Evolutionary conservation across 2,888 invertebrate genomes (phyloP), one percentile per base, ranked within the genome.

Genomic region (Oscheius myriophilus): DNA sequence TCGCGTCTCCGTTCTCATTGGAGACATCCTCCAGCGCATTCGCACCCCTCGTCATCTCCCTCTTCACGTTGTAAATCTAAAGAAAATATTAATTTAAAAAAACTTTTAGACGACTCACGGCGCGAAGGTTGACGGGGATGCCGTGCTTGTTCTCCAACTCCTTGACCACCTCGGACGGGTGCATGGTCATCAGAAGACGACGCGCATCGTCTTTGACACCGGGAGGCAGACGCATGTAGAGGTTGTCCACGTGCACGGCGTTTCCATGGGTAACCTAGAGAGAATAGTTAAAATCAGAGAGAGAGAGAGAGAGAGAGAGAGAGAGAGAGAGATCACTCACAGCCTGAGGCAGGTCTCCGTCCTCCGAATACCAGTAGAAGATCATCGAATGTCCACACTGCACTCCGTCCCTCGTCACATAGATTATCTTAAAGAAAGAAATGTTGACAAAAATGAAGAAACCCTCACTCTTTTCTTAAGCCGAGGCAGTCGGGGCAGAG

Each of bases 331-430:
- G n/a, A n/a, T n/a, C n/a, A n/a, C n/a, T n/a, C 7, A 65, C 67
- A 16, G 69, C 72, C 42, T 67, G 64, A 16, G 80, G 80, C 49
- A 77, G 70, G 49, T 72, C 70, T 14, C 80, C 80, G 12, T 74
- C 57, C 46, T 80, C 78, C 1, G 75, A 70, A 57, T 73, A 80
- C 68, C 66, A 67, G 64, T 80, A 80, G 14, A 72, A 65, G 53
- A 80, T 74, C 72, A 80, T 73, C 2, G 76, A 67, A 53, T 73
- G 69, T 18, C 80, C 80, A 16, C 76, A 58, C 55, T 75, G 77
- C 23, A 66, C 70, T n/a, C 71, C 73, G 53, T 72, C 67, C 46
- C 72, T 78, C 33, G 74, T 61, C n/a, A 76, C 72, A 63, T 77
- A 80, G 6, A 71, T 51, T 1, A 80, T 69, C 75, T 75, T 61